A percentile compares a stretch with the other conserved stretches of the same genome.
Conservation (phyloP, 2,797 vertebrate species). For the Buphagus erythrorhynchus region DNA sequence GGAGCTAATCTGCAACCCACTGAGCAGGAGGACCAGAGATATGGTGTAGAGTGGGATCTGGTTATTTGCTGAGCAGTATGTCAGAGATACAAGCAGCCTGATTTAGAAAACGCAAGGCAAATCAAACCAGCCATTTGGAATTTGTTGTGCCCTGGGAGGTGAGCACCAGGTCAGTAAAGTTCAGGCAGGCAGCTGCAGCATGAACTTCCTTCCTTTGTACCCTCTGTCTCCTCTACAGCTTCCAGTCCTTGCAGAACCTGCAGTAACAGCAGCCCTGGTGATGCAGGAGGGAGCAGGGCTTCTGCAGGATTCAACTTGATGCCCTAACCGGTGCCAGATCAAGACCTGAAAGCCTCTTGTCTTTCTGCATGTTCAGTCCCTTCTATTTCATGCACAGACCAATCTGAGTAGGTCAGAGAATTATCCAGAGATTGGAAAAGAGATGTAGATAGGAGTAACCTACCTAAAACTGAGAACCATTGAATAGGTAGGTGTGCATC, state of each 20-base stretch:
- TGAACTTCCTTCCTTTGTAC: constrained; percentile 52
- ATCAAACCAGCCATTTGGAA: constrained; percentile 4
- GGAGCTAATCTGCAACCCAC: constrained; percentile 42
- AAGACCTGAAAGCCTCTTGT: neutral
- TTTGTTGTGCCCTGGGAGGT: neutral
- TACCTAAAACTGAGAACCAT: neutral
- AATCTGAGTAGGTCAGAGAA: neutral
- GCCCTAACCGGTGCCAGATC: neutral
- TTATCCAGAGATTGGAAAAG: neutral
- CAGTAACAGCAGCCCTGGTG: neutral
- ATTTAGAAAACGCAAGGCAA: neutral
- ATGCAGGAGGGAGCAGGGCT: neutral
- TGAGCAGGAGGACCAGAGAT: constrained; percentile 38
- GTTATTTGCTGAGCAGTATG: constrained; percentile 44
- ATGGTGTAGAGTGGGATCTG: constrained; percentile 8
- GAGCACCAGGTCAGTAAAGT: constrained; percentile 1
- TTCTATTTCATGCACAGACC: neutral
- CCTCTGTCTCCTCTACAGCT: neutral
- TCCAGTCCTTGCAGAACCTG: neutral
- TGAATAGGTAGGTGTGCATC: neutral
- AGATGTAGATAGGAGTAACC: neutral
- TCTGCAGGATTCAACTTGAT: neutral
- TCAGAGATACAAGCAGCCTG: constrained; percentile 22
- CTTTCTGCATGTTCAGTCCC: neutral
- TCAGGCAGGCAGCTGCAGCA: neutral